Evolutionary conservation across 2,797 vertebrate species (phyloP), one percentile per base, ranked within the genome.

Genomic region (Coranthus polyacanthus): DNA sequence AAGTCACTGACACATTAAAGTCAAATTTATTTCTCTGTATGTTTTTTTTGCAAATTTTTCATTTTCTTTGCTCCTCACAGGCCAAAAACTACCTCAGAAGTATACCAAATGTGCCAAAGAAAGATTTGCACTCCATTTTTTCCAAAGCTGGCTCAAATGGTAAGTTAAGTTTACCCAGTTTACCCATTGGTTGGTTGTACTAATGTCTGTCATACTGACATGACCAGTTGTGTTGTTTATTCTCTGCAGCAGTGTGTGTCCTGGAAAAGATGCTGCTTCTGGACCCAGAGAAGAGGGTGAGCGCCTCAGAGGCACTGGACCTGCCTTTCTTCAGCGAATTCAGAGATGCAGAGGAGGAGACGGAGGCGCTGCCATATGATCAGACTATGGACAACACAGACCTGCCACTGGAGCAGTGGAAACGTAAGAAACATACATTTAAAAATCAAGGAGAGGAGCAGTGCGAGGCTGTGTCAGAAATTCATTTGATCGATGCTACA

Each of bases 181-280:
- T 16, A 15, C 2, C 0, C 4, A 2, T 26, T 0, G 17, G 11
- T 24, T 0, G 10, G 0, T 45, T 29, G 22, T 11, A 1, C 1
- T 26, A 2, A 41, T n/a, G 1, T 37, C 24, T 12, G 12, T 13
- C 4, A 2, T 21, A 58, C 20, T 10, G 15, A 22, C 9, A 1
- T 56, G 38, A 24, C 22, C 6, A 29, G 38, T 42, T 3, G n/a
- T 29, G n/a, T 41, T 55, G 0, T 45, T 1, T 67, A 6, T 75
- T 42, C 15, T 0, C 18, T 13, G 22, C 83, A 99, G 98, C 96
- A 0, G 95, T 99, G 79, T 90, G 86, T 67, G 95, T 97, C 57
- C 74, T 99, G 88, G 98, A 99, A 59, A 96, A 95, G 76, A 99
- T 98, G 97, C 90, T 99, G 70, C 95, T 98, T 18, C 91, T 99